These are phyloP conservation scores for Gallinago jamesoni DNA, from an alignment of 2,113 vertebrate species.

Conservation along the genomic window DNA sequence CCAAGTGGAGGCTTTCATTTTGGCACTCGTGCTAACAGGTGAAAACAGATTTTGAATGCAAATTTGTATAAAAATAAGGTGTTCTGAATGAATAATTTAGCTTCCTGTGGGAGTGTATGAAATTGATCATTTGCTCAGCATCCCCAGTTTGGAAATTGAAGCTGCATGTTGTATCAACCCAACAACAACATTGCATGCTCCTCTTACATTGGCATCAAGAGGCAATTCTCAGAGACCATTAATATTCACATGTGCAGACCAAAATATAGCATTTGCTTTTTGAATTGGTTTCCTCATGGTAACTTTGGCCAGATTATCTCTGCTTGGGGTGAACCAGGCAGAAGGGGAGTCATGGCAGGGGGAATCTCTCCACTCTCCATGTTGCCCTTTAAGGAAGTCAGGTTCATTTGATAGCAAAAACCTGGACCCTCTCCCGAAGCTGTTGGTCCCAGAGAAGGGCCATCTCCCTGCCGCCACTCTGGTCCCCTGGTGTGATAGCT, in stretches of 20 bases:
- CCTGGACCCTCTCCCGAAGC: background rate
- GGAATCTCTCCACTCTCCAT: background rate
- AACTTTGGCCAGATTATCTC: background rate
- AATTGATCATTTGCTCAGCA: conserved; percentile 12
- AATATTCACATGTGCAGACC: background rate
- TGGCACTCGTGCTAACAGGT: background rate
- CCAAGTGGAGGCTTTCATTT: conserved; percentile 10
- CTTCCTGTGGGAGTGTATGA: background rate
- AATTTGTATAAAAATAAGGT: conserved; percentile 19
- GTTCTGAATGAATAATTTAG: conserved; percentile 28
- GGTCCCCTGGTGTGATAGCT: background rate
- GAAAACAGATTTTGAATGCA: conserved; percentile 18
- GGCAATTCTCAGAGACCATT: background rate
- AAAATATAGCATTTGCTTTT: background rate
- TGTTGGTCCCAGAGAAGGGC: background rate
- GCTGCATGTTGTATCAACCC: background rate
- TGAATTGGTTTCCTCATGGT: background rate
- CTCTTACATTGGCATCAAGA: background rate
- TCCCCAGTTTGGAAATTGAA: background rate
- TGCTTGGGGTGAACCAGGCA: background rate
- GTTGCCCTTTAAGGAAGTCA: background rate
- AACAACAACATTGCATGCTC: background rate
- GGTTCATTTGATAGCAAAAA: background rate
- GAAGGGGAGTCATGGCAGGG: background rate
- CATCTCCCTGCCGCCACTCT: background rate